These are phyloP conservation scores for Catamblyrhynchus diadema DNA, from an alignment of 2,797 vertebrate genomes.

Conservation along the genomic window DNA sequence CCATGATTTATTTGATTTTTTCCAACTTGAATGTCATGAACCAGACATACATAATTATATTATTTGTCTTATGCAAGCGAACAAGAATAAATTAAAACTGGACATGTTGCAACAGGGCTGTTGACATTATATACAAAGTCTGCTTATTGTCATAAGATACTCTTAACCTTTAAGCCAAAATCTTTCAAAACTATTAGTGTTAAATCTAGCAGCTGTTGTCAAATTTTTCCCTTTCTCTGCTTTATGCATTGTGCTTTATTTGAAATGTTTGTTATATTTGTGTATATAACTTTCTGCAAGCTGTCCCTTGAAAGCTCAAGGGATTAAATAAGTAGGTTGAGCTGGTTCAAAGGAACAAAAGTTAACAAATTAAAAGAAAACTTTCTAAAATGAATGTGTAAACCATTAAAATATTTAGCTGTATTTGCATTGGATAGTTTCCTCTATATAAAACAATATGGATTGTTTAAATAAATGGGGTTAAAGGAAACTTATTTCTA, in stretches of 20 bases:
- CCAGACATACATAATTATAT: constrained; percentile 79
- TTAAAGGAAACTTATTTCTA: constrained; percentile 69
- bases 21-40: constrained; percentile 69
- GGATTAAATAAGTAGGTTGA: constrained; percentile 78
- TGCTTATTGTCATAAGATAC: constrained; percentile 84
- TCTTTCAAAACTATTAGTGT: constrained; percentile 83
- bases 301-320: constrained; percentile 77
- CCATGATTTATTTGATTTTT: constrained; percentile 52
- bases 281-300: constrained; percentile 81
- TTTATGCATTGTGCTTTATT: constrained; percentile 77
- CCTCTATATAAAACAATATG: constrained; percentile 72
- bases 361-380: constrained; percentile 81
- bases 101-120: constrained; percentile 80
- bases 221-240: constrained; percentile 75
- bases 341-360: constrained; percentile 76
- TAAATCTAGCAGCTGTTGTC: constrained; percentile 80
- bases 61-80: constrained; percentile 80
- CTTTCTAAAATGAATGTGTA: constrained; percentile 78
- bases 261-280: constrained; percentile 82
- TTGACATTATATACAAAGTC: constrained; percentile 82
- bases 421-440: constrained; percentile 70
- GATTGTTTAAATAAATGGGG: constrained; percentile 71
- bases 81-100: constrained; percentile 81
- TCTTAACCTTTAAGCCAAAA: constrained; percentile 84
- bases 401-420: constrained; percentile 80